Conservation (phyloP, 1,140 invertebrate genomes). For the Drosophila aff. region DNA sequence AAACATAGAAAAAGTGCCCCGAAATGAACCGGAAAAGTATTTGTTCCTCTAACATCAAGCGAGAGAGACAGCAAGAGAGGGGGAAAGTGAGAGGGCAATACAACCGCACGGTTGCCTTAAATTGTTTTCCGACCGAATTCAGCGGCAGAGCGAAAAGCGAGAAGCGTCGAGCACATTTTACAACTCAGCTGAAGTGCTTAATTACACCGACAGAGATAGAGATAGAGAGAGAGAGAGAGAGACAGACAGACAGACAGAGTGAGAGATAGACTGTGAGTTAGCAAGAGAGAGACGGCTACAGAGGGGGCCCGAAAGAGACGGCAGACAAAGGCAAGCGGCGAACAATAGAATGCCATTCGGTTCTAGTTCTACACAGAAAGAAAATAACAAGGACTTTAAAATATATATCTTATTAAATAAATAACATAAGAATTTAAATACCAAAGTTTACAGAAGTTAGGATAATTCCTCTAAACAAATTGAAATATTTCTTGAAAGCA, state of each 20-base stretch:
- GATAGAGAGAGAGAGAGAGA: neutral
- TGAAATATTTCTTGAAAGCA: neutral
- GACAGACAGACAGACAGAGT: neutral
- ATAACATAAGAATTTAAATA: no score
- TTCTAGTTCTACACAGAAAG: conserved; percentile 4
- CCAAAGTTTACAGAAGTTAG: no score
- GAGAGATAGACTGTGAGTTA: neutral
- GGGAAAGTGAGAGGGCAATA: conserved; percentile 20
- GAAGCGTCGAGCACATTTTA: conserved; percentile 70
- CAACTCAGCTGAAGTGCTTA: conserved; percentile 78
- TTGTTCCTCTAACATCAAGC: conserved; percentile 33
- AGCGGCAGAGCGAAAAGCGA: conserved; percentile 37
- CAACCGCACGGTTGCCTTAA: conserved; percentile 70
- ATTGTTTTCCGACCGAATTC: conserved; percentile 76
- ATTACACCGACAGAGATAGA: conserved; percentile 60
- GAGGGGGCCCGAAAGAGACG: conserved; percentile 9
- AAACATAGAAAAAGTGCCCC: conserved; percentile 5
- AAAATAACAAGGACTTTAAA: neutral
- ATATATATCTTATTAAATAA: no score
- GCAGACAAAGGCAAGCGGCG: conserved; percentile 52
- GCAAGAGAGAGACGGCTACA: neutral
- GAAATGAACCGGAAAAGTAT: conserved; percentile 21
- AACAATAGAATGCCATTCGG: conserved; percentile 62
- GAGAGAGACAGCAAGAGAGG: conserved; percentile 4
- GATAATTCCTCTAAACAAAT: neutral